Percentiles rank a stretch among this genome's conserved stretches.
phyloP scores from a whole-genome alignment of 2,113 vertebrate genomes.

The Salvator merianae region DNA sequence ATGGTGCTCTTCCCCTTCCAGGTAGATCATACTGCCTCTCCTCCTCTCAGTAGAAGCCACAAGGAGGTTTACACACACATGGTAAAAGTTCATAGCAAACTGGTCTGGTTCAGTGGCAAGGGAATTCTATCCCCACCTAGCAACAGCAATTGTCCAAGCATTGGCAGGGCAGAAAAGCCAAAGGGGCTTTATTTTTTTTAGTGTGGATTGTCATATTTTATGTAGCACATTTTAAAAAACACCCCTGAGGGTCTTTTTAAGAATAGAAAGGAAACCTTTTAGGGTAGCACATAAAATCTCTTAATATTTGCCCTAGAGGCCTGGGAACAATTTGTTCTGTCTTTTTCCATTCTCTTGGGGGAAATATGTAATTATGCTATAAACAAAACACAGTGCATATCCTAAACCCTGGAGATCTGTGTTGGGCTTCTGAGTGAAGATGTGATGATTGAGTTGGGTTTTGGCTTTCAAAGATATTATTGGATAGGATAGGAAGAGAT shows the following conservation, averaged over 20 bases:
- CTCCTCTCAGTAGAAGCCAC: too few relatives aligned
- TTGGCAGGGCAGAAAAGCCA: not conserved
- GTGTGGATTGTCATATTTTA: not conserved
- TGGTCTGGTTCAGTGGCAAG: not conserved
- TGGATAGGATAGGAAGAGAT: constrained; percentile 42
- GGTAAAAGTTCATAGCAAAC: not conserved
- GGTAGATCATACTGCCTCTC: not conserved
- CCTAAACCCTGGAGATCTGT: constrained; percentile 62
- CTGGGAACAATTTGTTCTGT: constrained; percentile 68
- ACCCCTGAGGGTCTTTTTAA: constrained; percentile 48
- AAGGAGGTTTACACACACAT: not conserved
- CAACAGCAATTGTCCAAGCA: constrained; percentile 20
- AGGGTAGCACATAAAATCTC: constrained; percentile 61
- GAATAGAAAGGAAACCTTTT: constrained; percentile 67
- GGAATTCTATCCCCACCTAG: not conserved
- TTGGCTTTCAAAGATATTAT: constrained; percentile 64
- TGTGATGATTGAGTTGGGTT: constrained; percentile 62
- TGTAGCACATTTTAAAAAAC: constrained; percentile 49
- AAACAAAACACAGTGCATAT: constrained; percentile 70
- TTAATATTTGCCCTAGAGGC: constrained; percentile 66
- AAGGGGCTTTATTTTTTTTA: not conserved
- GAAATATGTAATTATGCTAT: constrained; percentile 71
- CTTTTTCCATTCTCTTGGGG: constrained; percentile 60
- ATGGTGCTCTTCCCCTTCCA: not conserved
- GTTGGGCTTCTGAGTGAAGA: constrained; percentile 66